Evolutionary conservation across 2,888 invertebrate species (phyloP), one percentile per base, ranked within the genome.

Genomic region (Sarcophaga subvicina): DNA sequence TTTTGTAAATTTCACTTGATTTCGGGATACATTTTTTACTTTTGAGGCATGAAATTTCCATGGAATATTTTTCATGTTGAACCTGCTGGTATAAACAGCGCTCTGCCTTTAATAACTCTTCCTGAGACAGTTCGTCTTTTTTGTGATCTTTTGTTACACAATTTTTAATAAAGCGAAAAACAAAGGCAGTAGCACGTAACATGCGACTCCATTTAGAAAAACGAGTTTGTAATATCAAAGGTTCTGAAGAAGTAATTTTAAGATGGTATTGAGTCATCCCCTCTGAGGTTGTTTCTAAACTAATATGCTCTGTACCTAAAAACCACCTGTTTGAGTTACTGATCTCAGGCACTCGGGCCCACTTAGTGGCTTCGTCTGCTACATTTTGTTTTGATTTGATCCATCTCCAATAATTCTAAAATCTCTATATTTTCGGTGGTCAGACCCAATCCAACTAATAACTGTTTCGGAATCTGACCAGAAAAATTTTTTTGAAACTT

Each of bases 381-480:
- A 67, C 73, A 45, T 80, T 73, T 27, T 71, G 69, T 25, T 69
- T 81, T 17, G 60, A 75, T n/a, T 69, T 67, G 8, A 64, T 54
- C 71, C 72, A 83, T 59, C 62, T 69, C 82, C 83, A 83, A 3
- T 12, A 60, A 17, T 11, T 83, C 78, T 25, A 72, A 27, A 69
- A 83, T 83, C 70, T 83, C 63, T 54, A 62, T 69, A 81, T 62
- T 75, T 70, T 6, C 77, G 63, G 11, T 76, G 63, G 63, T 71
- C 71, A 2, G 82, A 89, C 63, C 79, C 63, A n/a, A 90, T 71
- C 90, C 90, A 91, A 62, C 84, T 85, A 59, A 90, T 27, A 20
- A 89, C 89, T 17, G 87, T 89, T 47, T 80, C 87, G 11, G 90
- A 90, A 72, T 90, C 90, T 1, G 89, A 85, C 90, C 90, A 90